phyloP scores from a whole-genome alignment of 2,888 invertebrate genomes.

The Eilema sororculum region DNA sequence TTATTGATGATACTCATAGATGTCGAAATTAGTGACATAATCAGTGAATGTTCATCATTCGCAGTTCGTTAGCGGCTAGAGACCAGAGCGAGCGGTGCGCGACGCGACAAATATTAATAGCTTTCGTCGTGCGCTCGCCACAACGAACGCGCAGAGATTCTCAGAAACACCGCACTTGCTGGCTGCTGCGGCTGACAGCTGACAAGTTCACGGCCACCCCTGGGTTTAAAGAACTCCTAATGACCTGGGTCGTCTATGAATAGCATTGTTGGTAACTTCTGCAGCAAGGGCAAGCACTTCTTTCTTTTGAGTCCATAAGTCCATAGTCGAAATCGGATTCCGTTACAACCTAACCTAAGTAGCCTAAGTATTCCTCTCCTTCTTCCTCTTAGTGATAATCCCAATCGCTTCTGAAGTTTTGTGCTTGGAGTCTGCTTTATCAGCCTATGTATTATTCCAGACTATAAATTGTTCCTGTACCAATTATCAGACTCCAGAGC shows the following conservation, averaged over 20 bases:
- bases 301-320: no score
- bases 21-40: neutral
- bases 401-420: no score
- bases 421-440: no score
- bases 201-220: slow-evolving; percentile 33
- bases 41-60: slow-evolving; percentile 10
- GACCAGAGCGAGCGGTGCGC: no score
- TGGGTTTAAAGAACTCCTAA: neutral
- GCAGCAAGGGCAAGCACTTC: neutral
- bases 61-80: slow-evolving; percentile 17
- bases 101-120: slow-evolving; percentile 24
- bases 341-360: no score
- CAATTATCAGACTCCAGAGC: no score
- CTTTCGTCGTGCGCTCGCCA: neutral
- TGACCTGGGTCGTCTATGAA: neutral
- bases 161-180: slow-evolving; percentile 5
- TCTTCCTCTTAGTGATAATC: no score
- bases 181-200: slow-evolving; percentile 7
- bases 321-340: no score
- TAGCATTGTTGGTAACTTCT: neutral
- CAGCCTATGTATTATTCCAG: no score
- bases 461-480: no score
- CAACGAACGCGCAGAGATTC: neutral
- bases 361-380: no score
- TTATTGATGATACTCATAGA: no score